Evolutionary conservation across 2,113 vertebrate genomes (phyloP).

Genomic region (Anas platyrhynchos): DNA sequence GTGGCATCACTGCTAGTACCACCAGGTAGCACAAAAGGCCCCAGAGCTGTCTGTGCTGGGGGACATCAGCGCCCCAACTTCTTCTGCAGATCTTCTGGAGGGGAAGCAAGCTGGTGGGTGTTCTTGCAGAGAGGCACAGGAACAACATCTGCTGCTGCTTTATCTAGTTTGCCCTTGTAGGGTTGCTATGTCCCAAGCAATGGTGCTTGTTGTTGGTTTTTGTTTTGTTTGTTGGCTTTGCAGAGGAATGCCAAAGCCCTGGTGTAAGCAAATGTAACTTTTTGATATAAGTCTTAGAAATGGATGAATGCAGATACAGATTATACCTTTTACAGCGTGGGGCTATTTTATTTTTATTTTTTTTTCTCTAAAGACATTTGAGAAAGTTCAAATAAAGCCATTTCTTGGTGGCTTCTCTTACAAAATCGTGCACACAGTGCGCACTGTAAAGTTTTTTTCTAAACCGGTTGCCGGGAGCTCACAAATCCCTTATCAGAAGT

Average conservation of each 20-base stretch:
- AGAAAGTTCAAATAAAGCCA: conserved; percentile 5
- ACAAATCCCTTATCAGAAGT: conserved; percentile 18
- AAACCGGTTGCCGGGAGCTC: not conserved
- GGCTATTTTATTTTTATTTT: not conserved
- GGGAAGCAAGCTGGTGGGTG: conserved; percentile 10
- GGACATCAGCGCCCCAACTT: not conserved
- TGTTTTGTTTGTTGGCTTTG: not conserved
- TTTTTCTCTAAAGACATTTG: not conserved
- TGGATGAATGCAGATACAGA: not conserved
- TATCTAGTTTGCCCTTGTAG: conserved; percentile 13
- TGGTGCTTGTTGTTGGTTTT: accelerated
- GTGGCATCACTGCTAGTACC: not conserved
- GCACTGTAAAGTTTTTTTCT: not conserved
- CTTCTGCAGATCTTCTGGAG: not conserved
- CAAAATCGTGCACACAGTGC: not conserved
- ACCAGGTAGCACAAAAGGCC: conserved; percentile 19
- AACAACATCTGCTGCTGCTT: conserved; percentile 58
- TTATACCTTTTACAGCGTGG: not conserved
- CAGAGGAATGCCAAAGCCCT: not conserved
- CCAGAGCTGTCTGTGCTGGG: not conserved
- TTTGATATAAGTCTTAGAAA: conserved; percentile 7
- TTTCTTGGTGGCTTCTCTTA: conserved; percentile 25
- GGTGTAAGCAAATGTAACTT: conserved; percentile 1
- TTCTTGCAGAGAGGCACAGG: not conserved
- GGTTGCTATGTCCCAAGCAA: not conserved